Evolutionary conservation across 2,113 vertebrate genomes (phyloP).

Genomic region (Tyto alba): DNA sequence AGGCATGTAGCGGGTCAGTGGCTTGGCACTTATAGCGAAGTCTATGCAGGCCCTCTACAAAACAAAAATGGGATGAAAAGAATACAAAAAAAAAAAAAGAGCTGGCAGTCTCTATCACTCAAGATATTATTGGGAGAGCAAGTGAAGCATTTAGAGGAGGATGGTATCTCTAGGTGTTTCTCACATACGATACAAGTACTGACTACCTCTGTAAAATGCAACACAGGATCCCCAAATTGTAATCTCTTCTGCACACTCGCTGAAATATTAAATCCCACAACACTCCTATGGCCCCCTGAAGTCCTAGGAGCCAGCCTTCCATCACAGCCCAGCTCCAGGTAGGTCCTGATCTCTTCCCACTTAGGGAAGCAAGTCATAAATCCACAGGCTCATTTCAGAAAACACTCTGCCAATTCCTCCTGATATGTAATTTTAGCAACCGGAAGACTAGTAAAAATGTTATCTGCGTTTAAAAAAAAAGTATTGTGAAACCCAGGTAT

Average conservation of each 20-base stretch:
- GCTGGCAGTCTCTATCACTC: not conserved
- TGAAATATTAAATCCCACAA: not conserved
- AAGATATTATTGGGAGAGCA: not conserved
- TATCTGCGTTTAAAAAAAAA: not conserved
- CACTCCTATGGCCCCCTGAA: not conserved
- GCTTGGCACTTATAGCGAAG: slow-evolving; percentile 94
- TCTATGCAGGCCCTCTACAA: slow-evolving; percentile 95
- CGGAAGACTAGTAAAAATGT: not conserved
- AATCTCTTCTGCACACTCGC: not conserved
- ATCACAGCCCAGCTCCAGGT: not conserved
- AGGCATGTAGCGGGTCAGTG: slow-evolving; percentile 96
- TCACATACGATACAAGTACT: rapidly evolving
- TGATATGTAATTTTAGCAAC: rapidly evolving
- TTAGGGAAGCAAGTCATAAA: not conserved
- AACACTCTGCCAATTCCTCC: not conserved
- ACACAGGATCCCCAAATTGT: not conserved
- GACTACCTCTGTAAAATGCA: not conserved
- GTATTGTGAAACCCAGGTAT: not conserved
- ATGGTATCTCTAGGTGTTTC: not conserved
- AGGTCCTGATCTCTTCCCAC: not conserved
- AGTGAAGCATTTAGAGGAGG: not conserved
- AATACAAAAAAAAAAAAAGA: not conserved
- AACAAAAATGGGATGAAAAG: not conserved
- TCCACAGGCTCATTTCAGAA: not conserved
- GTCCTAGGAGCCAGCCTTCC: not conserved